Evolutionary conservation across 2,888 invertebrate genomes (phyloP), one percentile per base, ranked within the genome.

Genomic region (Drosophila anomelani): DNA sequence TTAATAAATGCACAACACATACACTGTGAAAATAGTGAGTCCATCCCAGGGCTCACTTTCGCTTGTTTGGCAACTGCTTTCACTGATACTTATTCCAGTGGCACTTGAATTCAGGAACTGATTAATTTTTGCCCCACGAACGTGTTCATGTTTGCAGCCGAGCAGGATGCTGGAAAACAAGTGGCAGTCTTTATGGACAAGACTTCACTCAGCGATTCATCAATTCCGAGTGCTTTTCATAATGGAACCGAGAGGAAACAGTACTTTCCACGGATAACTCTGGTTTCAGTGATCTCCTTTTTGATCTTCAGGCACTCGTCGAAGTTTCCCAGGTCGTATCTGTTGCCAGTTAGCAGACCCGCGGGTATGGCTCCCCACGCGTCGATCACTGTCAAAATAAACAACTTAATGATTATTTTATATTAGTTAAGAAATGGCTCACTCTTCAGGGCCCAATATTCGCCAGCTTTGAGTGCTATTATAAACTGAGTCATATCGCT

Each of bases 311-410:
- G 54, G 60, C 93, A 93, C 72, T 93, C 88, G 69, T 93, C 93
- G 38, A 82, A 93, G 70, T 90, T 90, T 15, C 93, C 93, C n/a
- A 92, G 68, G 26, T 91, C 90, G 17, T 79, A 71, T 4, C 83
- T 49, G 64, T 92, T 87, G 7, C 92, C 92, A 23, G 69, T 78
- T 0, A 92, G 51, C 0, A 93, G 23, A 4, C 93, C 93, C 1
- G 90, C 77, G 12, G 93, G 92, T 4, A 92, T 55, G 62, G 91
- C 91, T 10, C 92, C 92, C 78, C 91, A 91, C 6, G 93, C 82
- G 81, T 93, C 93, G 1, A 92, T n/a, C 88, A 93, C 93, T 93
- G 32, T 1, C 6, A 15, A 12, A 51, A 17, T 20, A 4, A n/a
- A 29, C 0, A 39, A 17, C 17, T 5, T 17, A 0, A 12, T 4